These are phyloP conservation scores for Falco punctatus DNA, from an alignment of 2,113 vertebrate genomes.

Conservation along the genomic window DNA sequence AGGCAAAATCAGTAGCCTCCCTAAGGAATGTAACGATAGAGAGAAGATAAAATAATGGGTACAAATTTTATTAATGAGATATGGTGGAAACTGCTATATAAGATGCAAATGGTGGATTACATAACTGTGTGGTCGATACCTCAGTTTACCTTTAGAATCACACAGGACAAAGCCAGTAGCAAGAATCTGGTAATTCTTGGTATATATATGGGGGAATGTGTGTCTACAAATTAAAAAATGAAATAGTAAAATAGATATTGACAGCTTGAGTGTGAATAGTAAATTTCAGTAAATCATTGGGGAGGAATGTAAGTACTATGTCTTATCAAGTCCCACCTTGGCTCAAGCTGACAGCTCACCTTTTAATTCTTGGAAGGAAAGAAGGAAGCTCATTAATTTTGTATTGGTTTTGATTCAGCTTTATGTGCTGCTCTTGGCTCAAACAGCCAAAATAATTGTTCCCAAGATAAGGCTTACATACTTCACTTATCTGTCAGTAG, in stretches of 20 bases:
- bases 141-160: neutral
- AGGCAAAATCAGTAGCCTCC: neutral
- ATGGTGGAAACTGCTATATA: neutral
- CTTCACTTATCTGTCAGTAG: neutral
- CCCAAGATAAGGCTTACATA: neutral
- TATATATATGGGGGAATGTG: fast-evolving
- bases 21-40: neutral
- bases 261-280: neutral
- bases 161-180: neutral
- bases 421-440: neutral
- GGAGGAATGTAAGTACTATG: neutral
- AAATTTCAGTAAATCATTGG: neutral
- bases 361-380: neutral
- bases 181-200: neutral
- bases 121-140: neutral
- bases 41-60: neutral
- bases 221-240: neutral
- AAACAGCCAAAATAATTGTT: neutral
- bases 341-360: neutral
- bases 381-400: neutral
- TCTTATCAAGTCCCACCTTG: neutral
- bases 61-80: neutral
- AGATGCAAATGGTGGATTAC: neutral
- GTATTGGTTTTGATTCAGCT: neutral
- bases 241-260: neutral